phyloP scores from a whole-genome alignment of 1,140 invertebrate species.

The Eulimnadia texana region DNA sequence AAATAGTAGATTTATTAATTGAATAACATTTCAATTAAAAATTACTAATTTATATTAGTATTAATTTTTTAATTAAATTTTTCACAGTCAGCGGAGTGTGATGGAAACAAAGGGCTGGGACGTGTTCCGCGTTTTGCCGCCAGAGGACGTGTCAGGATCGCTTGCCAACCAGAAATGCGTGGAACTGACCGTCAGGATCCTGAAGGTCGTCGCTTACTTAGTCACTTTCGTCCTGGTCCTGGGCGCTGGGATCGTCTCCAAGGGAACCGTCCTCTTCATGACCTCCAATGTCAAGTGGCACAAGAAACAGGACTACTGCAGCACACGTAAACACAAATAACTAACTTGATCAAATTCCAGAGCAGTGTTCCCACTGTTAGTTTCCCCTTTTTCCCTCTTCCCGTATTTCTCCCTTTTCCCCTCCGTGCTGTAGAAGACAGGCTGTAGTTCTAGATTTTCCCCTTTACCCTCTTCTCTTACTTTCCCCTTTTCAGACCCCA shows the following conservation, averaged over 20 bases:
- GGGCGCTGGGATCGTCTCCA: constrained; percentile 62
- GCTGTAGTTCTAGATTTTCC: too few species aligned
- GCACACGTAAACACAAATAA: constrained; percentile 39
- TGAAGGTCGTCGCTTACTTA: constrained; percentile 71
- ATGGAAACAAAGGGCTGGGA: constrained; percentile 90
- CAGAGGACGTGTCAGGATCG: constrained; percentile 70
- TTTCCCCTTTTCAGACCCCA: too few species aligned
- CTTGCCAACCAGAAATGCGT: constrained; percentile 73
- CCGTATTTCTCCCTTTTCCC: too few species aligned
- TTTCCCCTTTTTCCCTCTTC: too few species aligned
- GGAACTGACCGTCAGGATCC: constrained; percentile 65
- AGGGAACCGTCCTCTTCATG: constrained; percentile 77
- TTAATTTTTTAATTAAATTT: neutral
- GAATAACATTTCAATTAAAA: neutral
- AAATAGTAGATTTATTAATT: constrained; percentile 5
- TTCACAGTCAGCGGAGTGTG: constrained; percentile 60
- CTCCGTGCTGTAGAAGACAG: too few species aligned
- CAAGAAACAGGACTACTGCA: constrained; percentile 60
- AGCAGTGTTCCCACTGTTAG: too few species aligned
- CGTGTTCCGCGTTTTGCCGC: constrained; percentile 77
- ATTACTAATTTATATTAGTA: neutral
- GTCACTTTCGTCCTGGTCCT: constrained; percentile 73
- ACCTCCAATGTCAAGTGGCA: constrained; percentile 67
- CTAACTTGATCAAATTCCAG: too few species aligned
- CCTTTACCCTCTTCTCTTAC: too few species aligned